Evolutionary conservation across 2,113 vertebrate species (phyloP).

Genomic region (Forbesichthys papilliferus): DNA sequence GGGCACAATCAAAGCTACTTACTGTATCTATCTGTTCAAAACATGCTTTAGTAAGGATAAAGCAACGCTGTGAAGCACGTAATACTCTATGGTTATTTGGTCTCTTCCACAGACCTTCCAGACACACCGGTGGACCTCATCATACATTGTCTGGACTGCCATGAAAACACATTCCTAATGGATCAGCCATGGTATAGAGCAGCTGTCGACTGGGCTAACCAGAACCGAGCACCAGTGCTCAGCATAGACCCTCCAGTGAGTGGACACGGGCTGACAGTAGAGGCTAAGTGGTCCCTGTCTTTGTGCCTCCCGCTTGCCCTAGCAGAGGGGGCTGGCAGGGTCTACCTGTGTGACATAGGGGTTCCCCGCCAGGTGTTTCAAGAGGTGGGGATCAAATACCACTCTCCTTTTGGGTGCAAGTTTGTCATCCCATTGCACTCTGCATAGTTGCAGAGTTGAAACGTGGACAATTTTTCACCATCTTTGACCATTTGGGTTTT

Average conservation of each 20-base stretch:
- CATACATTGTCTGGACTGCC: constrained; percentile 97
- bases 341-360: constrained; percentile 97
- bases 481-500: constrained; percentile 39
- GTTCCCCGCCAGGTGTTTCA: constrained; percentile 93
- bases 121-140: constrained; percentile 93
- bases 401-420: constrained; percentile 96
- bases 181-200: constrained; percentile 97
- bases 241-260: constrained; percentile 92
- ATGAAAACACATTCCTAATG: constrained; percentile 90
- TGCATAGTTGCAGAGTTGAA: constrained; percentile 68
- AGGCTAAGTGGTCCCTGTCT: constrained; percentile 96
- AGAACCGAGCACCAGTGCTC: constrained; percentile 92
- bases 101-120: constrained; percentile 84
- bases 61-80: background rate
- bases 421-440: constrained; percentile 96
- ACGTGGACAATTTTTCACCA: constrained; percentile 19
- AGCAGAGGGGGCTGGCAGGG: constrained; percentile 86
- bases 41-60: background rate
- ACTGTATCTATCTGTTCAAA: background rate
- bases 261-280: constrained; percentile 86
- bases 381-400: constrained; percentile 95
- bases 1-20: background rate
- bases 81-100: background rate
- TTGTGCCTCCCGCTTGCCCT: constrained; percentile 90
- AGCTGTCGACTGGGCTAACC: constrained; percentile 94